Base-by-base conservation (phyloP, 2,113 vertebrate species). In the Amia ocellicauda region DNA sequence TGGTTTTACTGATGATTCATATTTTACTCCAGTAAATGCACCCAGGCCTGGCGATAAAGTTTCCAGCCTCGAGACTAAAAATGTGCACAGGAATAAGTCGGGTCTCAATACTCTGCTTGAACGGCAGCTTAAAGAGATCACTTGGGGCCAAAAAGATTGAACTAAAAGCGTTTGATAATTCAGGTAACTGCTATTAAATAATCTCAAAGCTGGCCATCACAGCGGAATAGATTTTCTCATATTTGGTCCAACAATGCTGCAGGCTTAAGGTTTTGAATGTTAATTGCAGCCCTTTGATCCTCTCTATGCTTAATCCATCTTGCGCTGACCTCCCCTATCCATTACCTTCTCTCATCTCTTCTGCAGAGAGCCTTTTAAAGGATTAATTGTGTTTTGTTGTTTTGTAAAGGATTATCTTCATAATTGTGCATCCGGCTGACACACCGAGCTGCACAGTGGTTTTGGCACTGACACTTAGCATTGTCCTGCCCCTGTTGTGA, bases 351-450 rank as follows among this genome's bases (percentile, higher is more conserved):
- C 47, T 51, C 67, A 69, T 67, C 60, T 64, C 63, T 68, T 57
- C 58, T 41, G 60, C 8, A 29, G 58, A 73, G 41, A 50, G 72
- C 73, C 76, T 79, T 83, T 82, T 75, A 76, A 83, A 79, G 75
- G 78, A 85, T 83, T 74, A 85, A 84, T 82, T 85, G 74, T 78
- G 74, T 75, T 80, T 72, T 80, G 78, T 80, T 80, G 75, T 72
- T 71, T n/a, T 60, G 68, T 64, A 67, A 68, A 70, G 76, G 76
- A 77, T 85, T 80, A 86, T 70, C 76, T 72, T 66, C 71, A 73
- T 58, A 77, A 64, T 66, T 78, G 70, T 62, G 62, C 70, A 78
- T 73, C 69, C 63, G 72, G 40, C 65, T 74, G 80, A 78, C 76
- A 83, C 63, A 79, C 83, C 79, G 69, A 80, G 69, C 72, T 75